phyloP scores from a whole-genome alignment of 2,888 invertebrate species.

The Spicauda simplicius region DNA sequence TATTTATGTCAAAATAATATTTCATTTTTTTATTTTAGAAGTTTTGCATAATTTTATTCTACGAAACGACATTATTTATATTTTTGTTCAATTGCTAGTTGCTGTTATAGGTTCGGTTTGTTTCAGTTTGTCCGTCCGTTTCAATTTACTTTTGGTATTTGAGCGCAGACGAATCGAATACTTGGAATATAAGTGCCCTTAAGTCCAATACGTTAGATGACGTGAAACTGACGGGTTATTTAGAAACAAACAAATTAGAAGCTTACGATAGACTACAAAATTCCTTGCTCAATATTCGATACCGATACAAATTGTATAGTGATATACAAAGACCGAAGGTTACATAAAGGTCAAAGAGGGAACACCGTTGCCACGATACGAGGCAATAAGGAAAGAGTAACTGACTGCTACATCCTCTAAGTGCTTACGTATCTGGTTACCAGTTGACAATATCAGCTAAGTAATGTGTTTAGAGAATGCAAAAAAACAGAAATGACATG shows the following conservation, averaged over 20 bases:
- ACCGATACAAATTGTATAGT: not conserved
- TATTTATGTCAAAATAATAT: too few species aligned
- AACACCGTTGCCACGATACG: not conserved
- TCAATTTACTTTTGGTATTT: too few species aligned
- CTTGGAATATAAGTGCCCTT: too few species aligned
- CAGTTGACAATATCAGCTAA: not conserved
- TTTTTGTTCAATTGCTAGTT: too few species aligned
- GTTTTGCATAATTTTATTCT: too few species aligned
- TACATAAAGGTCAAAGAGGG: conserved; percentile 19
- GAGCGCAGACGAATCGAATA: too few species aligned
- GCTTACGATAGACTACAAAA: not conserved
- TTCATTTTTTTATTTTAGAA: too few species aligned
- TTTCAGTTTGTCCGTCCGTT: too few species aligned
- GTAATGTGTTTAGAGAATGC: not conserved
- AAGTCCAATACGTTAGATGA: too few species aligned
- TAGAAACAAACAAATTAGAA: not conserved
- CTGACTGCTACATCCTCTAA: conserved; percentile 13
- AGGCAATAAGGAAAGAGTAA: conserved; percentile 28
- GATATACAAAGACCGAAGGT: not conserved
- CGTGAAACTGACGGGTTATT: not conserved
- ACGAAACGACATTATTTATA: too few species aligned
- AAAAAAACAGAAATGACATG: not conserved
- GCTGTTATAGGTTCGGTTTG: too few species aligned
- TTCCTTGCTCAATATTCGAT: too few species aligned
- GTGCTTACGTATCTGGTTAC: conserved; percentile 10